phyloP scores from a whole-genome alignment of 2,888 invertebrate species.

The Tryphoninae sp. region DNA sequence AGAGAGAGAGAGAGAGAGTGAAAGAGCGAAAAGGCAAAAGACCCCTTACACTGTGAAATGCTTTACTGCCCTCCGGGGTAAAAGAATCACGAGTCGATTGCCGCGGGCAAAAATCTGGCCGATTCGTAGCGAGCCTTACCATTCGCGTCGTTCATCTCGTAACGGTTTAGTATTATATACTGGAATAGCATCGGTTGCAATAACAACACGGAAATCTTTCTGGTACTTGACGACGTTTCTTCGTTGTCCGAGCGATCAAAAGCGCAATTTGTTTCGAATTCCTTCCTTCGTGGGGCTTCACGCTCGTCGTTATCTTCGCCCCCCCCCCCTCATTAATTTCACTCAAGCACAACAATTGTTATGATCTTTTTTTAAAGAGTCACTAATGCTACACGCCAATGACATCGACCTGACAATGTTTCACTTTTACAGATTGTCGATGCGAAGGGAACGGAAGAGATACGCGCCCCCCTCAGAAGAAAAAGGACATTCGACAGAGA shows the following conservation, averaged over 20 bases:
- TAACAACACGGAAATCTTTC: conserved; percentile 55
- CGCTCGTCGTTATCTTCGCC: not conserved
- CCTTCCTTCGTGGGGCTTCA: not conserved
- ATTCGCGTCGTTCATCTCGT: conserved; percentile 36
- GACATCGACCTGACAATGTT: conserved; percentile 8
- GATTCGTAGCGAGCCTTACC: conserved; percentile 13
- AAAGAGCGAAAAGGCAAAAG: not conserved
- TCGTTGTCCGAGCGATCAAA: not conserved
- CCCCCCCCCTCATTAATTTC: not conserved
- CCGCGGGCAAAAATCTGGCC: conserved; percentile 23
- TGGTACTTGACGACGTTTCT: conserved; percentile 31
- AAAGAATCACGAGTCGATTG: conserved; percentile 14
- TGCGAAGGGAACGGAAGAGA: conserved; percentile 8
- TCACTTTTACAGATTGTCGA: conserved; percentile 26
- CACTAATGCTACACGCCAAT: not conserved
- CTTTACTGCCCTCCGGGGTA: conserved; percentile 47
- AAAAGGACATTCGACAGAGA: conserved; percentile 1
- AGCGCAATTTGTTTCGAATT: not conserved
- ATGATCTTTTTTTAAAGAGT: not conserved
- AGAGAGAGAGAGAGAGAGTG: conserved; percentile 15
- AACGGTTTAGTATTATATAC: conserved; percentile 27
- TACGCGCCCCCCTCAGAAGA: not conserved
- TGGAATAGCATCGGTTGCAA: conserved; percentile 4
- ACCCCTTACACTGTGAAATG: conserved; percentile 41
- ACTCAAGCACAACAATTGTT: not conserved